Evolutionary conservation across 1,140 invertebrate species (phyloP), one percentile per base, ranked within the genome.

Genomic region (Lamellibrachia luymesi): DNA sequence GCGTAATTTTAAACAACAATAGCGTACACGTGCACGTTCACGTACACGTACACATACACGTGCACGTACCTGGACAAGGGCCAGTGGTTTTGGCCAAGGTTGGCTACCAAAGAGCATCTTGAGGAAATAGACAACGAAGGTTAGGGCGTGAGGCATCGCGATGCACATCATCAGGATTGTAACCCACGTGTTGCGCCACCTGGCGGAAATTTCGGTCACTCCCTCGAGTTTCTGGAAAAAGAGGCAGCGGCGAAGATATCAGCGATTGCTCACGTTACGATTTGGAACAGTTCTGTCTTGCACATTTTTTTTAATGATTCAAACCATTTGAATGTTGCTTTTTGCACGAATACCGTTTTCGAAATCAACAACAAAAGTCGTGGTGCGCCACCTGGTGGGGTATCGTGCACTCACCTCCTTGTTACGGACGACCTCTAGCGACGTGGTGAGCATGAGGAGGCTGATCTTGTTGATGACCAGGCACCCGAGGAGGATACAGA

Each of bases 41-140:
- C 17, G 17, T 90, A 90, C 80, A 90, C 1, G n/a, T 17, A 90
- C n/a, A 90, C 80, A n/a, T 17, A 22, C 80, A 90, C n/a, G 38
- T 38, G 38, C 38, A 91, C 51, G 49, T 64, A 52, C 92, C 92
- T 51, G 92, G 8, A 92, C 27, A 13, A 92, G 51, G 6, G 50
- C 50, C 6, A 56, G 27, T 13, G 51, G 49, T 13, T 49, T 89
- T 5, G 96, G 96, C 95, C 95, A 96, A 49, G 95, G 94, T 90
- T 94, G 94, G 90, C 94, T 95, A 52, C 96, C 95, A 93, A 96
- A 96, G 64, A 96, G 49, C 10, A 95, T 94, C 90, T 95, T 95
- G n/a, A 94, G 94, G 27, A 95, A 93, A 93, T 95, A 95, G 64
- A 94, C 94, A 25, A 96, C 50, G 51, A 96, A 94, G 94, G 95